Evolutionary conservation across 30 jellyfish, hydroid and myxozoan species (phyloP).

Genomic region (Catostylus mosaicus): DNA sequence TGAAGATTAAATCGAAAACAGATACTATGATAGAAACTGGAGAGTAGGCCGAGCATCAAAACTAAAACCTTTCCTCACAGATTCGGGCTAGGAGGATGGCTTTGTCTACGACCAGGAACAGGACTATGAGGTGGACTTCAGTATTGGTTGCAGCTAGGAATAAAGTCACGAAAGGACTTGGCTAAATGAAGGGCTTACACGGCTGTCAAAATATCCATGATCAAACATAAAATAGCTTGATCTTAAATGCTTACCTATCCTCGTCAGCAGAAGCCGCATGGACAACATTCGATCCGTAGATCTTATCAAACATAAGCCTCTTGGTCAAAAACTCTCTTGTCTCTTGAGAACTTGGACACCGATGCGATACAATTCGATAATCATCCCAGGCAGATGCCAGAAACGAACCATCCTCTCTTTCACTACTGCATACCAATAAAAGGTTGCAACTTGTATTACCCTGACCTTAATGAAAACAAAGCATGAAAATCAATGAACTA

Average conservation of each 20-base stretch:
- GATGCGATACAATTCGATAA: constrained; percentile 39
- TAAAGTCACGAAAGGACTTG: too few species aligned
- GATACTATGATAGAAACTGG: too few species aligned
- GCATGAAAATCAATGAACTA: background rate
- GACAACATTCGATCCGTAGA: background rate
- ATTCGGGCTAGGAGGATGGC: too few species aligned
- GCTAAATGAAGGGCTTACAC: too few species aligned
- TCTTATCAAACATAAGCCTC: constrained; percentile 8
- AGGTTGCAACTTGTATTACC: constrained; percentile 2
- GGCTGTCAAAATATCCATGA: background rate
- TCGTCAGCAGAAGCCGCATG: constrained; percentile 62
- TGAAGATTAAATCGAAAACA: too few species aligned
- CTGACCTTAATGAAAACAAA: background rate
- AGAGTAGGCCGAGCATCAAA: too few species aligned
- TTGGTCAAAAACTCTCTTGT: background rate
- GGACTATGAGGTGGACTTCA: too few species aligned
- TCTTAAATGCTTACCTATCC: constrained; percentile 41
- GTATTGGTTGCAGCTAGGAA: too few species aligned
- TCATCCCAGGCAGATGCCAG: constrained; percentile 71
- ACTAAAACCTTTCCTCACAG: too few species aligned
- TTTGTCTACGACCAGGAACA: too few species aligned
- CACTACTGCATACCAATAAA: constrained; percentile 72
- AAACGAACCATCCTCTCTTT: constrained; percentile 63
- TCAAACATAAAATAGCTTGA: background rate
- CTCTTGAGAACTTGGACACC: constrained; percentile 22